These are phyloP conservation scores for Aramus guarauna DNA, from an alignment of 2,113 vertebrate species.

Conservation along the genomic window DNA sequence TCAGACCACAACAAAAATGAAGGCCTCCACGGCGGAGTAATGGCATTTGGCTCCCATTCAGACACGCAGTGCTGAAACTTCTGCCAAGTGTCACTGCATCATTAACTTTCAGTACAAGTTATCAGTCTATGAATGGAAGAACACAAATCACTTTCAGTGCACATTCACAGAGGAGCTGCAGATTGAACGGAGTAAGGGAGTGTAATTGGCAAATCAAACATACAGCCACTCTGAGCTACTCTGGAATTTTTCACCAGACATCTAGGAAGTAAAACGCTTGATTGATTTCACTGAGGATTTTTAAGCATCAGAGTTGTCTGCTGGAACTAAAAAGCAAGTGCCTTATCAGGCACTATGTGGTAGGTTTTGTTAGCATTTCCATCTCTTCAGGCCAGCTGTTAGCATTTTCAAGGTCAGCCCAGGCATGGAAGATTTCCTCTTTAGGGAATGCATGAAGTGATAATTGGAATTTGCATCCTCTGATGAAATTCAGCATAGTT, in stretches of 20 bases:
- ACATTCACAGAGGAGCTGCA: constrained; percentile 34
- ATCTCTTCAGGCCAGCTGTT: constrained; percentile 46
- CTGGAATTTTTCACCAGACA: constrained; percentile 1
- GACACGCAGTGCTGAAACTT: constrained; percentile 38
- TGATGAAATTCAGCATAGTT: not conserved
- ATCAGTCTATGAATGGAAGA: constrained; percentile 57
- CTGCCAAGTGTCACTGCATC: constrained; percentile 69
- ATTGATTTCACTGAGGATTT: constrained; percentile 17
- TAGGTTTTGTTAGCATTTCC: constrained; percentile 27
- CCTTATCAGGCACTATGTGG: not conserved
- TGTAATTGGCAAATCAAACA: constrained; percentile 28
- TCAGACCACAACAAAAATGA: constrained; percentile 48
- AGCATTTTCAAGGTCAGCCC: constrained; percentile 43
- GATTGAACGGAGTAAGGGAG: not conserved
- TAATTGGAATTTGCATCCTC: constrained; percentile 11
- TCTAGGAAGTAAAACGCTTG: not conserved
- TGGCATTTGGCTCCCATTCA: constrained; percentile 67
- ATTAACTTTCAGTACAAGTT: constrained; percentile 69
- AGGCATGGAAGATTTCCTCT: constrained; percentile 4
- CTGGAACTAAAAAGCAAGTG: not conserved
- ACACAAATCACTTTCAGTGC: constrained; percentile 42
- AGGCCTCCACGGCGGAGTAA: constrained; percentile 34
- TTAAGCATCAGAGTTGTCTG: not conserved
- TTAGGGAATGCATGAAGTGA: not conserved
- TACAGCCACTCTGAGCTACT: not conserved